A percentile compares a stretch with the other conserved stretches of the same genome.
These are phyloP conservation scores for Coleophora deauratella DNA, from an alignment of 2,888 invertebrate genomes.

Conservation along the genomic window DNA sequence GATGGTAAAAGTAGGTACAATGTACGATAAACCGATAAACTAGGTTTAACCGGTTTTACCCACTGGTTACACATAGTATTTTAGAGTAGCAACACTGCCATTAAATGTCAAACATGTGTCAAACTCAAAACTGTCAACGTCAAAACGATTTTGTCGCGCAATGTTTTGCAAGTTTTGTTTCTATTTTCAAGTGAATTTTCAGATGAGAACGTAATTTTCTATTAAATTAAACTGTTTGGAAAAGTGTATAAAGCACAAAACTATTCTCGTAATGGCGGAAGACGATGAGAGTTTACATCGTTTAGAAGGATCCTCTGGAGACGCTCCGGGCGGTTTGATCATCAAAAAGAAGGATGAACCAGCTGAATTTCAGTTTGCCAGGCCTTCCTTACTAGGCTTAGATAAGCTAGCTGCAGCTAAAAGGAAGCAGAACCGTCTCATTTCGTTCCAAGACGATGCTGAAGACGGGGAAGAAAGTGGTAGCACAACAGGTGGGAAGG, in stretches of 20 bases:
- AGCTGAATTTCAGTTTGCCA: conserved; percentile 83
- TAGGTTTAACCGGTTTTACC: too few species aligned
- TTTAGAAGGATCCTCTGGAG: conserved; percentile 78
- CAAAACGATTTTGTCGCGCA: not conserved
- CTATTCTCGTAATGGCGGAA: conserved; percentile 38
- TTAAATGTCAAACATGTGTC: too few species aligned
- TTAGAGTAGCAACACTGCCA: too few species aligned
- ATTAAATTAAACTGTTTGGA: too few species aligned
- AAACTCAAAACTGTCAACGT: too few species aligned
- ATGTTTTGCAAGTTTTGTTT: conserved; percentile 6
- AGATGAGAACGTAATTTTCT: not conserved
- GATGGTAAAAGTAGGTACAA: too few species aligned
- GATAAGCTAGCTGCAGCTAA: conserved; percentile 89
- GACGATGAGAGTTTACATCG: conserved; percentile 79
- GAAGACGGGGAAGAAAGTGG: conserved; percentile 31
- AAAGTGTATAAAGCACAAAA: too few species aligned
- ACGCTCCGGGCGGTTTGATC: conserved; percentile 81
- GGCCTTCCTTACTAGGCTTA: conserved; percentile 84
- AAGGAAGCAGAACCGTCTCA: conserved; percentile 78
- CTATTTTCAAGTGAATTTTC: not conserved
- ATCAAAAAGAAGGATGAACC: conserved; percentile 77
- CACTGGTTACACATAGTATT: too few species aligned
- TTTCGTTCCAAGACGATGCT: conserved; percentile 75
- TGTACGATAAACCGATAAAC: too few species aligned
- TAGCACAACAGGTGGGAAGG: conserved; percentile 32